These are phyloP conservation scores for Polyodon spathula DNA, from an alignment of 2,113 vertebrate genomes.

Conservation along the genomic window DNA sequence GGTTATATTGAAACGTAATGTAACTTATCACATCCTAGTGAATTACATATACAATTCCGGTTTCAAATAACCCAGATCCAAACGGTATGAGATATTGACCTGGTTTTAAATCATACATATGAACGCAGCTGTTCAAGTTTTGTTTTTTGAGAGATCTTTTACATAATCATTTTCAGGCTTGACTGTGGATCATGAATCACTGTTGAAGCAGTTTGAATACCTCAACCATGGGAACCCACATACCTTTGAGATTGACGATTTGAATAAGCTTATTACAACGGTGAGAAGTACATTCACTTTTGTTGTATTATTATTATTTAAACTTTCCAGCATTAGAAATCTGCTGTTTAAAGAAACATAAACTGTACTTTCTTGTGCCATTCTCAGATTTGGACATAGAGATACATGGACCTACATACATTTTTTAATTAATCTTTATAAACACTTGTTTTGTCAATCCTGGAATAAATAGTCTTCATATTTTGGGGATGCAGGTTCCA, in stretches of 20 bases:
- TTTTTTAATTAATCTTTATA: background rate
- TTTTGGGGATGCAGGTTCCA: background rate
- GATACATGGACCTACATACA: too few relatives aligned
- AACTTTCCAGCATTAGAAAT: background rate
- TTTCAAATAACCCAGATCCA: too few relatives aligned
- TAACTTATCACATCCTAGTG: too few relatives aligned
- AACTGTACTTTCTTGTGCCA: too few relatives aligned
- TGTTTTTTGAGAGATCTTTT: background rate
- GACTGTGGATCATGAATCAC: slow-evolving; percentile 76
- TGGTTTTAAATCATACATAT: background rate
- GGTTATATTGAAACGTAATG: too few relatives aligned
- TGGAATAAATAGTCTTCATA: background rate
- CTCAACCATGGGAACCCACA: slow-evolving; percentile 93
- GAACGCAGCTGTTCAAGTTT: background rate
- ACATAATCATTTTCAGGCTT: slow-evolving; percentile 33
- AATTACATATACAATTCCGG: too few relatives aligned
- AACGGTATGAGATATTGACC: too few relatives aligned
- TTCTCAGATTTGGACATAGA: too few relatives aligned
- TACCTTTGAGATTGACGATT: slow-evolving; percentile 86
- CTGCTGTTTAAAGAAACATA: too few relatives aligned
- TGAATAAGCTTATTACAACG: slow-evolving; percentile 89
- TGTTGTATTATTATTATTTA: slow-evolving; percentile 2
- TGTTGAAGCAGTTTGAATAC: slow-evolving; percentile 93
- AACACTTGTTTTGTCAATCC: background rate
- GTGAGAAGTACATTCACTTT: slow-evolving; percentile 51